These are phyloP conservation scores for Acanthosepion lycidas DNA, from an alignment of 2,888 invertebrate genomes.

Conservation along the genomic window DNA sequence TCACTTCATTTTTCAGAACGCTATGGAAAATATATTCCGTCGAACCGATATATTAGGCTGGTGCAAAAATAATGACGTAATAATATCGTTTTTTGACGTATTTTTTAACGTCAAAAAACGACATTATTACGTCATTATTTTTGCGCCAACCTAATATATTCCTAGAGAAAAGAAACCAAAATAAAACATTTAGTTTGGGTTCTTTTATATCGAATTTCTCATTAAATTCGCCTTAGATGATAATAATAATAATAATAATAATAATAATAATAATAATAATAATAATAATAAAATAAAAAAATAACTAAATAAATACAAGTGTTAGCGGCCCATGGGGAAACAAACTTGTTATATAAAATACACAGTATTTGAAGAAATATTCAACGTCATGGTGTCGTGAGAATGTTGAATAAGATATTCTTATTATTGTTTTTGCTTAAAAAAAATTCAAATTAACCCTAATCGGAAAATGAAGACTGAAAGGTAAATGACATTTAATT, in stretches of 20 bases:
- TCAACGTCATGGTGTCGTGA: background rate
- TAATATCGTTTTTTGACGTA: too few relatives aligned
- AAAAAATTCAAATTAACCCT: background rate
- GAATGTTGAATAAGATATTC: slow-evolving; percentile 11
- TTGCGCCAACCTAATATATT: too few relatives aligned
- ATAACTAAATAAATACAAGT: background rate
- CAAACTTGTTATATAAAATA: background rate
- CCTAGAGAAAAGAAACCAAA: background rate
- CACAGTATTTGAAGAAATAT: background rate
- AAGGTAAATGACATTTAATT: background rate
- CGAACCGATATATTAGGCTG: too few relatives aligned
- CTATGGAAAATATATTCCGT: background rate
- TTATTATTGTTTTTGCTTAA: background rate
- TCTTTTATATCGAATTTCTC: background rate
- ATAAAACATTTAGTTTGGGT: background rate
- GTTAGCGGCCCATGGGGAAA: background rate
- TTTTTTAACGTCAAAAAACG: too few relatives aligned
- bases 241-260: background rate
- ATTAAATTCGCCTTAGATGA: background rate
- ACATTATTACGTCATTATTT: too few relatives aligned
- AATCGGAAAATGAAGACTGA: background rate
- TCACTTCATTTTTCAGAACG: background rate
- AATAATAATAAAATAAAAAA: background rate
- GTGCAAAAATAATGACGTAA: too few relatives aligned
- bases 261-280: background rate